A percentile compares a stretch with the other conserved stretches of the same genome.
These are phyloP conservation scores for Drosophila fuyamai DNA, from an alignment of 1,140 invertebrate species.

Conservation along the genomic window DNA sequence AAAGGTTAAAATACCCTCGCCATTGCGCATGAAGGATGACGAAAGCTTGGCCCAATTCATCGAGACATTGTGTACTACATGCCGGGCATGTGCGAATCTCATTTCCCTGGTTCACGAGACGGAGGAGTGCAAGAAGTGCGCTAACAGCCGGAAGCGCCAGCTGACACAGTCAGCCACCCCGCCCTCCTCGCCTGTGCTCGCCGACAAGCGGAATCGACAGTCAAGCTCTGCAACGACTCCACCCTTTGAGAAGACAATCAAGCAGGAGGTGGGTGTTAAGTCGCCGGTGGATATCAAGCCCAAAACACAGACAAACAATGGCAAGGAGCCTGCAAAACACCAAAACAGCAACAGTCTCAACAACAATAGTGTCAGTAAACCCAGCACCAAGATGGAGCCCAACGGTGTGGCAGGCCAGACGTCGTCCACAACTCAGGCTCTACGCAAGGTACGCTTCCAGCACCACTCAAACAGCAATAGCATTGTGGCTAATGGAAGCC, in stretches of 20 bases:
- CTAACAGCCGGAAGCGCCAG: slow-evolving; percentile 65
- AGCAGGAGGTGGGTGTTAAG: slow-evolving; percentile 56
- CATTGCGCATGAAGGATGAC: slow-evolving; percentile 78
- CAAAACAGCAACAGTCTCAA: slow-evolving; percentile 38
- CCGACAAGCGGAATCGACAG: slow-evolving; percentile 69
- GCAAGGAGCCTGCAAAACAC: slow-evolving; percentile 47
- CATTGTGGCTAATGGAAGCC: slow-evolving; percentile 32
- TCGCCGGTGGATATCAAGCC: slow-evolving; percentile 36
- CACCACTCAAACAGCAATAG: slow-evolving; percentile 52
- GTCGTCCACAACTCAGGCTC: slow-evolving; percentile 55
- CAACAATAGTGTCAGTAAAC: slow-evolving; percentile 47
- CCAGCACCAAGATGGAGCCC: slow-evolving; percentile 53
- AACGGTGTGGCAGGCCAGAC: slow-evolving; percentile 44
- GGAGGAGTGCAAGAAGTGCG: slow-evolving; percentile 83
- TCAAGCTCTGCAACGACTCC: slow-evolving; percentile 53
- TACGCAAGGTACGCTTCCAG: slow-evolving; percentile 73
- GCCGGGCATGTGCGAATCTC: slow-evolving; percentile 83
- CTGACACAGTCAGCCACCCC: slow-evolving; percentile 60
- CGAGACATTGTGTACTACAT: slow-evolving; percentile 82
- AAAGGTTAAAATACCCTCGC: slow-evolving; percentile 83
- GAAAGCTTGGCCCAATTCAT: slow-evolving; percentile 81
- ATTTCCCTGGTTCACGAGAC: slow-evolving; percentile 81
- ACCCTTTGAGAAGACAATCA: slow-evolving; percentile 53
- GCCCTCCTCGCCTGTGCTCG: slow-evolving; percentile 69
- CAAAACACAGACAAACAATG: slow-evolving; percentile 42